A percentile compares a stretch with the other conserved stretches of the same genome.
Evolutionary conservation across 1,140 invertebrate genomes (phyloP).

Genomic region (Drosophila ercepeae): DNA sequence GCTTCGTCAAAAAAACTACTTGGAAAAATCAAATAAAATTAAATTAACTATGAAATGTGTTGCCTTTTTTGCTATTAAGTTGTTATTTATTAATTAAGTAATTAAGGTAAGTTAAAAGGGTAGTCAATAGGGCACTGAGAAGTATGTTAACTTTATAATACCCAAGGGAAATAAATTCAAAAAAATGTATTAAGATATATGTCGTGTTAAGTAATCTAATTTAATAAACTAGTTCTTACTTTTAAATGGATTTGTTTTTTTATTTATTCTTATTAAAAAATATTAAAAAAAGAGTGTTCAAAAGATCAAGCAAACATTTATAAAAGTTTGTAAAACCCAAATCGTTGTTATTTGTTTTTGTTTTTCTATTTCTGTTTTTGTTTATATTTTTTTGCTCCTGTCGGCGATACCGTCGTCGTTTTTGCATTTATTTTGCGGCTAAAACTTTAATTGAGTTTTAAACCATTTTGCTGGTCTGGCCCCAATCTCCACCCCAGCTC

Average conservation of each 20-base stretch:
- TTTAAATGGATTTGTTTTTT: too few relatives aligned
- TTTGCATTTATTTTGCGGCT: conserved; percentile 83
- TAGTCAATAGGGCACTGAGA: too few relatives aligned
- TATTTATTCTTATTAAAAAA: neutral
- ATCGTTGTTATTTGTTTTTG: conserved; percentile 46
- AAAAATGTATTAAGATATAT: too few relatives aligned
- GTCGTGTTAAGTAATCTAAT: too few relatives aligned
- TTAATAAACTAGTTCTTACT: too few relatives aligned
- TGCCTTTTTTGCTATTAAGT: neutral
- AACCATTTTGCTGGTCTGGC: conserved; percentile 71
- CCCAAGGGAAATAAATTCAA: too few relatives aligned
- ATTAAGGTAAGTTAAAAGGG: too few relatives aligned
- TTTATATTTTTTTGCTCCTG: conserved; percentile 48
- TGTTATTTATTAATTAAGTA: too few relatives aligned
- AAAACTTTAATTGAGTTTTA: conserved; percentile 84
- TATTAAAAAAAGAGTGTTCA: conserved; percentile 14
- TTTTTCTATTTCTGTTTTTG: neutral
- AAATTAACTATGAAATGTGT: neutral
- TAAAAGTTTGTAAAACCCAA: conserved; percentile 3
- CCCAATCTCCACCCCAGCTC: conserved; percentile 20
- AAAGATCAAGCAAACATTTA: neutral
- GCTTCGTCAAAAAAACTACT: neutral
- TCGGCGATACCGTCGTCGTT: conserved; percentile 54
- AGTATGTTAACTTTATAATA: too few relatives aligned
- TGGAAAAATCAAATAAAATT: neutral